These are phyloP conservation scores for Callyntrura sp. DNA, from an alignment of 2,888 invertebrate genomes.

Conservation along the genomic window DNA sequence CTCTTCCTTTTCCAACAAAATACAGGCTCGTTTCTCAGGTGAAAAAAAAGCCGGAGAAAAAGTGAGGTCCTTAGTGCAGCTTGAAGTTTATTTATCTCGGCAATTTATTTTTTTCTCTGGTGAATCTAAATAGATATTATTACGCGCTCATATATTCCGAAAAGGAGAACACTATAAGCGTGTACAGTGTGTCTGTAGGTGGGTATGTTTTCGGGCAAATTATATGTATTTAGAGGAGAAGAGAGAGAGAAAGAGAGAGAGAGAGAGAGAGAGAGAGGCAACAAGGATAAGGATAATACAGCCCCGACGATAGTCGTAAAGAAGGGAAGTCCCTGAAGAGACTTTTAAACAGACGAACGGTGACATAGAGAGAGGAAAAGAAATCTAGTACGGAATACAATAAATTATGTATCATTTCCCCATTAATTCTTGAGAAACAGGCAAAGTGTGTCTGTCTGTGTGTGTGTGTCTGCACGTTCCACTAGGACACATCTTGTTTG, in stretches of 20 bases:
- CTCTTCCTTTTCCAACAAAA: background rate
- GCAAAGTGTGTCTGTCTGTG: background rate
- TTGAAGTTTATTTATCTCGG: conserved; percentile 56
- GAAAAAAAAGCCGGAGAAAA: conserved; percentile 16
- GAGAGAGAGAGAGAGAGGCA: background rate
- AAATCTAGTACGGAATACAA: conserved; percentile 39
- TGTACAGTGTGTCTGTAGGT: background rate
- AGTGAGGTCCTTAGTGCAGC: conserved; percentile 19
- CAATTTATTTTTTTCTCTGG: conserved; percentile 52
- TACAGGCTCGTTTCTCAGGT: conserved; percentile 14
- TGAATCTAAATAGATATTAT: conserved; percentile 47
- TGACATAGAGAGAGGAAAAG: conserved; percentile 43
- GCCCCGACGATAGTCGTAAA: conserved; percentile 19
- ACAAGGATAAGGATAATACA: conserved; percentile 28
- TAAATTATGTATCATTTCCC: conserved; percentile 58
- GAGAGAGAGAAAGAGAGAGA: no score
- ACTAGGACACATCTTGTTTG: background rate
- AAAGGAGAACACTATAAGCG: background rate
- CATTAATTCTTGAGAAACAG: conserved; percentile 30
- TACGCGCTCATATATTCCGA: conserved; percentile 38
- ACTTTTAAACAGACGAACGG: conserved; percentile 57
- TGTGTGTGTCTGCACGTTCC: background rate
- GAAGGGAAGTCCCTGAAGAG: conserved; percentile 50
- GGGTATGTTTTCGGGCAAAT: background rate
- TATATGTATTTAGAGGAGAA: background rate